phyloP scores from a whole-genome alignment of 1,140 invertebrate species.

The Nebria ingens region DNA sequence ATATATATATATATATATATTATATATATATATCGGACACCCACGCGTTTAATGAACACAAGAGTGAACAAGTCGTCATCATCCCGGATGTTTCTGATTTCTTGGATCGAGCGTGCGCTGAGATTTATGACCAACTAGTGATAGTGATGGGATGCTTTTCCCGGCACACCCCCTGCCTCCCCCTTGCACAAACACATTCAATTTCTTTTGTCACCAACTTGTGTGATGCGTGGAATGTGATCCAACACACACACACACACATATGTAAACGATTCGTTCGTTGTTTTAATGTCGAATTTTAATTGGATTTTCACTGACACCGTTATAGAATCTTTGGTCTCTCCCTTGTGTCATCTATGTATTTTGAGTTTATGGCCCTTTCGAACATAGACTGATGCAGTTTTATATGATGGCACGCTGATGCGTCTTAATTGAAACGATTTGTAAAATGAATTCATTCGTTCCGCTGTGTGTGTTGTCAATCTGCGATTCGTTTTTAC shows the following conservation, averaged over 20 bases:
- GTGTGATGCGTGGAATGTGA: background rate
- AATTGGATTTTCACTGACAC: background rate
- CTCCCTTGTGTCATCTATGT: background rate
- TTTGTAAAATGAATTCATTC: too few relatives aligned
- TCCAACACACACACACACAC: too few relatives aligned
- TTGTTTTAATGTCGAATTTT: background rate
- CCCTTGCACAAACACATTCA: background rate
- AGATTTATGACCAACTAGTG: background rate
- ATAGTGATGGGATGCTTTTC: background rate
- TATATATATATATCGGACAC: background rate
- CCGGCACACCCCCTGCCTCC: background rate
- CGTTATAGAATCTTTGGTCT: constrained; percentile 8
- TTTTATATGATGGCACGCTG: too few relatives aligned
- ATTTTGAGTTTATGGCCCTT: constrained; percentile 1
- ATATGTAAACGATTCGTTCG: background rate
- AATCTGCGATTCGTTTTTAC: too few relatives aligned
- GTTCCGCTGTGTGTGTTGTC: too few relatives aligned
- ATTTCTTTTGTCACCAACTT: too few relatives aligned
- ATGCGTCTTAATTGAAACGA: too few relatives aligned
- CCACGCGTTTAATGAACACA: background rate
- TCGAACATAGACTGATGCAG: background rate
- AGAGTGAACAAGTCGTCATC: background rate
- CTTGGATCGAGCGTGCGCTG: background rate
- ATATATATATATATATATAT: background rate
- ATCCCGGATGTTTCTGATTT: constrained; percentile 2